phyloP scores from a whole-genome alignment of 1,140 invertebrate genomes.

The Aporrectodea caliginosa region DNA sequence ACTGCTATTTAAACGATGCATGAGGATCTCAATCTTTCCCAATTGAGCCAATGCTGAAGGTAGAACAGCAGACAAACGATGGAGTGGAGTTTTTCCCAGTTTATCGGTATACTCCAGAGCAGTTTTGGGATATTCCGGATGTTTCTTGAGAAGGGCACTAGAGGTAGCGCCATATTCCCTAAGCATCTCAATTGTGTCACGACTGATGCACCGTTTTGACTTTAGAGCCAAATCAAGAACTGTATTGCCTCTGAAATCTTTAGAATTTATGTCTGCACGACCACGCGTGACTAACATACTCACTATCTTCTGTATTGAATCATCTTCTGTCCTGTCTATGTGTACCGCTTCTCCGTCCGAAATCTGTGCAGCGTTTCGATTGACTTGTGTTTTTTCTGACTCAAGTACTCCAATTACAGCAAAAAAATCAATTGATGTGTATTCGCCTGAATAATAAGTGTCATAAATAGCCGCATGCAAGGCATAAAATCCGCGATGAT shows the following conservation, averaged over 20 bases:
- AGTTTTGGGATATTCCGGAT: background rate
- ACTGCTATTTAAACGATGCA: background rate
- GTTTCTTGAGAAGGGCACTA: no score
- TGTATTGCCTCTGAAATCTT: no score
- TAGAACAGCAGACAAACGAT: background rate
- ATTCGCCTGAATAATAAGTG: background rate
- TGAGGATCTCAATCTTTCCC: background rate
- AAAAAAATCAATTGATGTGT: background rate
- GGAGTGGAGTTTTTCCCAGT: background rate
- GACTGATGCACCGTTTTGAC: no score
- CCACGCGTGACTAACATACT: background rate
- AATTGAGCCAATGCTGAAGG: background rate
- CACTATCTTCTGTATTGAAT: background rate
- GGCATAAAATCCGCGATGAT: background rate
- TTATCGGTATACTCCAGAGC: background rate
- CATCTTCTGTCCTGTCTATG: no score
- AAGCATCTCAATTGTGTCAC: no score
- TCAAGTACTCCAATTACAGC: background rate
- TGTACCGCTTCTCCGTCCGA: no score
- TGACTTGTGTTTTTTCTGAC: background rate
- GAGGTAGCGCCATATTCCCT: no score
- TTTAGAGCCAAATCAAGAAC: no score
- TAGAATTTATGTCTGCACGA: no score
- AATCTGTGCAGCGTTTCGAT: background rate
- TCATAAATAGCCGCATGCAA: background rate